Evolutionary conservation across 2,113 vertebrate species (phyloP), one percentile per base, ranked within the genome.

Genomic region (Xiphorhynchus elegans): DNA sequence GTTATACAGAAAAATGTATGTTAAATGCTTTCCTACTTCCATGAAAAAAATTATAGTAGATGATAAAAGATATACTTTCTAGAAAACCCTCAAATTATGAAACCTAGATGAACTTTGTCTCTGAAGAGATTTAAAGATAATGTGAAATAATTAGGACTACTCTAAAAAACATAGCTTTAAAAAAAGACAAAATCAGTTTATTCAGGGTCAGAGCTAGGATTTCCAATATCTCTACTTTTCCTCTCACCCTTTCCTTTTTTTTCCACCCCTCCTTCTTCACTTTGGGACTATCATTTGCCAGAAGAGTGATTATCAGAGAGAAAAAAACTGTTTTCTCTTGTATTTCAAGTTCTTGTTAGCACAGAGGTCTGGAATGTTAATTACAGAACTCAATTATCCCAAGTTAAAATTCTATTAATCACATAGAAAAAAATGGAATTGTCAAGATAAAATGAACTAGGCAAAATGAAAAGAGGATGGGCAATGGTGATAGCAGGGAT

Each of bases 331-430:
- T 72, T 73, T 95, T 95, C 31, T 84, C 31, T 40, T 73, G 39
- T 64, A 50, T 93, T 87, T 84, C 44, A 92, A 68, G 49, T 84
- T 64, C 58, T 62, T 64, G 23, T 58, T 89, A 83, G 4, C 53
- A 62, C 20, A 84, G 62, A 76, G 31, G 53, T 44, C 89, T 91
- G n/a, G 23, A 79, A 92, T 76, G 67, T 73, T 93, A 94, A 95
- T 96, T 91, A 91, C 17, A 87, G 53, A 84, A 82, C 40, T 92
- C 66, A 85, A 33, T 89, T 95, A 89, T 62, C 74, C 82, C 47
- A 66, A 53, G 47, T 73, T 94, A 89, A 94, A 94, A 79, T 91
- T 89, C 66, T 58, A 23, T 83, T 87, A 82, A 66, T 84, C 62
- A 59, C 53, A 33, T 5, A 14, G 39, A 68, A 69, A 82, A 52